These are phyloP conservation scores for Takifugu bimaculatus DNA, from an alignment of 2,113 vertebrate species.

Conservation along the genomic window DNA sequence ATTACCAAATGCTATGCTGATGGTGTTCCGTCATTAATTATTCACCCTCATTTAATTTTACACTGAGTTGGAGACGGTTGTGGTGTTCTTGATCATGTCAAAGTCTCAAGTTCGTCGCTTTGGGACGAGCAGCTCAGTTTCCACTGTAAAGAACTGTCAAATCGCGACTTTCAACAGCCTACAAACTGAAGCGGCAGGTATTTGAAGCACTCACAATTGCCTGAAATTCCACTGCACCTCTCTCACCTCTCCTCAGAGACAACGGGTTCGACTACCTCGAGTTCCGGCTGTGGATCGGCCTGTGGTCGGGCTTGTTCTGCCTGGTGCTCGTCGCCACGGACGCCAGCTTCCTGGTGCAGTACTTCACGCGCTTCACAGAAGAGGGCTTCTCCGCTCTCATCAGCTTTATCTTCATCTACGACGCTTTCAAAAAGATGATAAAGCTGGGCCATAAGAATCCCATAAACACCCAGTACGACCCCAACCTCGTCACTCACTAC, in stretches of 20 bases:
- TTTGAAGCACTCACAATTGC: not conserved
- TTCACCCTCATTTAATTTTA: constrained; percentile 69
- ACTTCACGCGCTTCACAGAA: constrained; percentile 96
- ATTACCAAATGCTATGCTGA: constrained; percentile 51
- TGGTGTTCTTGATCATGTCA: constrained; percentile 27
- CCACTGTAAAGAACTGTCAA: too few relatives aligned
- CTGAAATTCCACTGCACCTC: not conserved
- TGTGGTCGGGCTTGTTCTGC: constrained; percentile 90
- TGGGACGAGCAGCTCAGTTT: too few relatives aligned
- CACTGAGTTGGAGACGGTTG: constrained; percentile 33
- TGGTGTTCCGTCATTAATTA: constrained; percentile 74
- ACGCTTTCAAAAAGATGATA: constrained; percentile 98
- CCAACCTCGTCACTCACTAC: constrained; percentile 81
- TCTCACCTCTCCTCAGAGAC: constrained; percentile 76
- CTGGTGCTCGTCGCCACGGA: constrained; percentile 90
- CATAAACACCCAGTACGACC: constrained; percentile 80
- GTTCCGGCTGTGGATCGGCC: constrained; percentile 96
- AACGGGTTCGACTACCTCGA: constrained; percentile 91
- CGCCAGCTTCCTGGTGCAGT: constrained; percentile 94
- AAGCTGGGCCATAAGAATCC: constrained; percentile 88
- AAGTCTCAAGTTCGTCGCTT: not conserved
- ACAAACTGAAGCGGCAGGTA: not conserved
- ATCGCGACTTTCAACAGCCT: too few relatives aligned
- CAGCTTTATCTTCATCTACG: constrained; percentile 99
- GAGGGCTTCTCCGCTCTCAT: constrained; percentile 95